phyloP scores from a whole-genome alignment of 2,113 vertebrate species.

The Mastomys coucha region DNA sequence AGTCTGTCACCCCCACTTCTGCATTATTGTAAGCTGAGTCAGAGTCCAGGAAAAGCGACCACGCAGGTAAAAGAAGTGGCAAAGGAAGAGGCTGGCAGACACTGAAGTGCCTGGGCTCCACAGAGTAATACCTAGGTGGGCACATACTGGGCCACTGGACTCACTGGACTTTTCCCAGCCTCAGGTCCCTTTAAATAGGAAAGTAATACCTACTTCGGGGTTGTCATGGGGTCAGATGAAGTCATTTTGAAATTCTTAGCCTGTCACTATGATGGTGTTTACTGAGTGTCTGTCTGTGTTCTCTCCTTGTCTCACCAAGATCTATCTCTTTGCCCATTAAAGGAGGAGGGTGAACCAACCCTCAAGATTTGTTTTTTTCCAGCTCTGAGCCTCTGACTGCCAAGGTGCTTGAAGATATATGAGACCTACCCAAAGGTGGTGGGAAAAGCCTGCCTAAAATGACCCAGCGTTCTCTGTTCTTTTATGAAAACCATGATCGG shows the following conservation, averaged over 20 bases:
- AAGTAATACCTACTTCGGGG: neutral
- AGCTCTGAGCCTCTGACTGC: neutral
- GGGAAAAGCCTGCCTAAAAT: neutral
- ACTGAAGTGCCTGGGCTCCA: neutral
- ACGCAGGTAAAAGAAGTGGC: neutral
- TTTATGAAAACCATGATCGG: neutral
- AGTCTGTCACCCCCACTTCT: neutral
- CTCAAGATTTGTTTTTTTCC: neutral
- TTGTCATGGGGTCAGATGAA: slow-evolving; percentile 8
- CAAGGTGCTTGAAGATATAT: neutral
- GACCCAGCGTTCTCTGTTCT: neutral
- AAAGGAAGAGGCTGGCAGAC: neutral
- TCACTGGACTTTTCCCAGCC: neutral
- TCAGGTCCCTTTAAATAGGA: neutral
- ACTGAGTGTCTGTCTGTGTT: neutral
- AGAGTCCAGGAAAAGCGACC: neutral
- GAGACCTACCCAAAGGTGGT: neutral
- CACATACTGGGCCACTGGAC: neutral
- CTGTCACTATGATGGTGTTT: neutral
- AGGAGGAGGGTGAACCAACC: neutral
- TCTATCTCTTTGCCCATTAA: neutral
- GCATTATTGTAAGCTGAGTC: too few relatives aligned
- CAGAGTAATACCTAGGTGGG: neutral
- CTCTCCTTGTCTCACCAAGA: neutral
- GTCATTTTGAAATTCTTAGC: neutral